phyloP scores from a whole-genome alignment of 37 sponge, comb jelly and placozoan species.

The Halisarca cf. caerulea region DNA sequence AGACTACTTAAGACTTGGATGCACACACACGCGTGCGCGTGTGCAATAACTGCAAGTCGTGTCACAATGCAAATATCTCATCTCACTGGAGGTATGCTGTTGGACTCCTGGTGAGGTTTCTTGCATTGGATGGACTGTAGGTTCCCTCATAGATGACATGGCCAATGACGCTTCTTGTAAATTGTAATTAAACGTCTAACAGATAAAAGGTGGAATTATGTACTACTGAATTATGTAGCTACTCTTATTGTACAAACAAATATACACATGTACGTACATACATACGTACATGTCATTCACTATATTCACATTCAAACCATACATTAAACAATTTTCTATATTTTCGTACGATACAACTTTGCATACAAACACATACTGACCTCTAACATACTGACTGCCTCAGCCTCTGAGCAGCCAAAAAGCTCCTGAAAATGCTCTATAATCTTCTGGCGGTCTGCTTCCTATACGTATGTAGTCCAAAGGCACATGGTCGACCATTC shows the following conservation, averaged over 20 bases:
- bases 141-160: neutral
- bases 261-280: no score
- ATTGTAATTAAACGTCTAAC: neutral
- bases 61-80: neutral
- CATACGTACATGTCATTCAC: no score
- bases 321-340: no score
- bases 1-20: no score
- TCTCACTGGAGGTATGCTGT: no score
- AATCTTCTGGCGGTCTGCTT: neutral
- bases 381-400: slow-evolving; percentile 10
- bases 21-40: no score
- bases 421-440: slow-evolving; percentile 6
- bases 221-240: no score
- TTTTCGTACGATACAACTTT: neutral
- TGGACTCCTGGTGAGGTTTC: neutral
- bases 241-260: no score
- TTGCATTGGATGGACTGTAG: neutral
- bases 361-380: neutral
- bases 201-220: neutral
- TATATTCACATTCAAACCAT: no score
- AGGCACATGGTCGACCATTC: no score
- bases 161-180: neutral
- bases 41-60: no score
- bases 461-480: no score
- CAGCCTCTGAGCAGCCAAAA: slow-evolving; percentile 25